These are phyloP conservation scores for Cassiopea andromeda DNA, from an alignment of 30 jellyfish, hydroid and myxozoan genomes.

Conservation along the genomic window DNA sequence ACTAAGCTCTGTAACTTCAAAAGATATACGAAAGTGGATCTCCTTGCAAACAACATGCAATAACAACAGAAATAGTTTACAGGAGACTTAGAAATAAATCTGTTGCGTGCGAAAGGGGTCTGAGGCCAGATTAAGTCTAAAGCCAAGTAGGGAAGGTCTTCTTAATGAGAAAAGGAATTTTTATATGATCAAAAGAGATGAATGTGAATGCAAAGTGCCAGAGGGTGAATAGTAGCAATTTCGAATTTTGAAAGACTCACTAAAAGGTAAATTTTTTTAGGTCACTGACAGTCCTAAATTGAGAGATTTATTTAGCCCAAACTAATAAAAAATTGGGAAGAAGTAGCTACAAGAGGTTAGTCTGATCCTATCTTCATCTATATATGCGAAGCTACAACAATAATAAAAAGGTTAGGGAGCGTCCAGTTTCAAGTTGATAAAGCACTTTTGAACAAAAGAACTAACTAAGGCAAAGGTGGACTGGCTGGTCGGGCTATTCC, in stretches of 20 bases:
- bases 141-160: neutral
- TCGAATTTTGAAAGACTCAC: neutral
- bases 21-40: neutral
- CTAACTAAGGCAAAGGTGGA: too few species aligned
- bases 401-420: too few species aligned
- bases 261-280: neutral
- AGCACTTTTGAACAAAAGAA: too few species aligned
- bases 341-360: too few species aligned
- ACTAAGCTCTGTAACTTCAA: neutral
- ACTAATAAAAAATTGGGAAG: too few species aligned
- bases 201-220: neutral
- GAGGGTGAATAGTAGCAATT: neutral
- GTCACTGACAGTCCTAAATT: neutral
- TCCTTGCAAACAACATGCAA: neutral
- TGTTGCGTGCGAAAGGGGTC: neutral
- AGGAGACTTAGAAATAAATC: neutral
- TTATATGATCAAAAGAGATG: neutral
- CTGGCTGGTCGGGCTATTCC: too few species aligned
- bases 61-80: neutral
- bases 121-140: neutral
- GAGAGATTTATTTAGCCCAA: too few species aligned
- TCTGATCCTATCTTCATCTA: too few species aligned
- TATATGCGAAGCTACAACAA: too few species aligned
- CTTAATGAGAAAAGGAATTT: neutral
- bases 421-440: too few species aligned